These are phyloP conservation scores for Spheniscus humboldti DNA, from an alignment of 2,797 vertebrate species.

Conservation along the genomic window DNA sequence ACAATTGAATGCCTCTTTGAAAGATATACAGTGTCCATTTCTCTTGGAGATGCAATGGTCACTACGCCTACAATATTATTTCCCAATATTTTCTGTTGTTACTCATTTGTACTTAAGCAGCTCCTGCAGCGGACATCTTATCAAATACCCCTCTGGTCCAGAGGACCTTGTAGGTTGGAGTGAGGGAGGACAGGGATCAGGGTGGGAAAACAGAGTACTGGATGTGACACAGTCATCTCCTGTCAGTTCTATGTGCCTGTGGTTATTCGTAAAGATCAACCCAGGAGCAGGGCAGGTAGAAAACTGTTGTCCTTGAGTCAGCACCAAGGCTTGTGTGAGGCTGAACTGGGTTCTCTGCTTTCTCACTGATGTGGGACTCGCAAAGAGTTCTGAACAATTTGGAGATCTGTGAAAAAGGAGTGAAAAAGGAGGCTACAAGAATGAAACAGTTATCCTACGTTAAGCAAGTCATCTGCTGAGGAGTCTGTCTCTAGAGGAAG, in stretches of 20 bases:
- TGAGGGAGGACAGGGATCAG: background rate
- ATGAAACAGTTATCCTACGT: fast-evolving
- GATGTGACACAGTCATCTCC: background rate
- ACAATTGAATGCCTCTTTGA: background rate
- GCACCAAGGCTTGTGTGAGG: background rate
- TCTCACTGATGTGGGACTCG: background rate
- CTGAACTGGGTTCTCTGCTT: background rate
- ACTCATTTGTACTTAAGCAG: background rate
- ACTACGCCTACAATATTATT: background rate
- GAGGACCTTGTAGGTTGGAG: background rate
- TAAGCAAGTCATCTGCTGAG: background rate
- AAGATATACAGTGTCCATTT: background rate
- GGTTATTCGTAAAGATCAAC: background rate
- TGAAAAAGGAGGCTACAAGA: background rate
- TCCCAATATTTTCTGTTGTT: background rate
- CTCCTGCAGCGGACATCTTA: background rate
- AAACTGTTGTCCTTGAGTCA: background rate
- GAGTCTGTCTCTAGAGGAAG: background rate
- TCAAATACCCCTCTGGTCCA: background rate
- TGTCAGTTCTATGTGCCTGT: background rate
- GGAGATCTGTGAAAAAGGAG: background rate
- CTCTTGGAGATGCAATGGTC: background rate
- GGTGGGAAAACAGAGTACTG: background rate
- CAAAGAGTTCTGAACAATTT: background rate
- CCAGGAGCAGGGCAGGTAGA: background rate